phyloP scores from a whole-genome alignment of 1,140 invertebrate genomes.

The Neelides sp. region DNA sequence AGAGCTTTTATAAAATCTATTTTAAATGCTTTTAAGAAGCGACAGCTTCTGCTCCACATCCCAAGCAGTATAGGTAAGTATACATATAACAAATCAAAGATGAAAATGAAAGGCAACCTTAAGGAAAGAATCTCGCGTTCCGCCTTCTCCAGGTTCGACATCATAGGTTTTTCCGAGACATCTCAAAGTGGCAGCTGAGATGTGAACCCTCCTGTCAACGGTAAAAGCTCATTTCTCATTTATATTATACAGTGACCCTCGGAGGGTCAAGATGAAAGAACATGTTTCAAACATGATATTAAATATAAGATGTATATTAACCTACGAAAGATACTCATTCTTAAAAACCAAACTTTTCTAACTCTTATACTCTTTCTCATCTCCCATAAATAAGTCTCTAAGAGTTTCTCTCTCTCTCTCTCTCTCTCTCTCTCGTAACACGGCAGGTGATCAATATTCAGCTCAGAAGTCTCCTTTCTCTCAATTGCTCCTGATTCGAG shows the following conservation, averaged over 20 bases:
- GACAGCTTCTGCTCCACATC: no score
- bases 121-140: slow-evolving; percentile 67
- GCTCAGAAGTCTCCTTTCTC: no score
- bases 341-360: neutral
- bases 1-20: no score
- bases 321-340: neutral
- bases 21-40: no score
- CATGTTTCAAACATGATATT: slow-evolving; percentile 12
- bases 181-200: slow-evolving; percentile 69
- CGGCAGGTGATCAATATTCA: no score
- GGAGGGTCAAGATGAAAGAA: slow-evolving; percentile 13
- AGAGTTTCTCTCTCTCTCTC: slow-evolving; percentile 6
- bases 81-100: no score
- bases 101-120: no score
- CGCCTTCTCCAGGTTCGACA: slow-evolving; percentile 80
- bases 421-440: no score
- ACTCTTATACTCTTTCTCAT: neutral
- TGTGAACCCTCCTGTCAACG: slow-evolving; percentile 67
- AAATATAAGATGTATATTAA: slow-evolving; percentile 6
- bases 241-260: slow-evolving; percentile 8
- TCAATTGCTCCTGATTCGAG: no score
- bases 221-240: slow-evolving; percentile 6
- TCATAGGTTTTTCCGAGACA: slow-evolving; percentile 66
- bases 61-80: no score
- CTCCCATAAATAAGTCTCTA: neutral